Percentiles rank a stretch among this genome's conserved stretches.
Conservation (phyloP, 2,113 vertebrate species). For the Mormyrus iriodes region DNA sequence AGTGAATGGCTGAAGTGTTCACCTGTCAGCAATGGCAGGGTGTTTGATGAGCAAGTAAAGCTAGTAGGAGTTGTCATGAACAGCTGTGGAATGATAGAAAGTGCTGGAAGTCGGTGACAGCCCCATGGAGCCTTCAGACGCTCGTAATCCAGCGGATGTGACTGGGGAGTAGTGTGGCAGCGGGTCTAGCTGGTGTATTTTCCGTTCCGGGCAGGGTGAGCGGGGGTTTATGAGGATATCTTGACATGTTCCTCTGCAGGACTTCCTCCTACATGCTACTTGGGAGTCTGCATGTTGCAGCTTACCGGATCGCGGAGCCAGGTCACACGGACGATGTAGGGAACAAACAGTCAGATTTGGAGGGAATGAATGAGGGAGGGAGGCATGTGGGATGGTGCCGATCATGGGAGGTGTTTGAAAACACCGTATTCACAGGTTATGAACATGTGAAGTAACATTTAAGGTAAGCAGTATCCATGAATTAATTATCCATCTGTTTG, state of each 20-base stretch:
- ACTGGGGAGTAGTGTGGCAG: not conserved
- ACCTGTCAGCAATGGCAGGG: not conserved
- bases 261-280: not conserved
- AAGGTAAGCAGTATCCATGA: not conserved
- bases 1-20: not conserved
- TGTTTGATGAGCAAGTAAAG: not conserved
- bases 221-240: not conserved
- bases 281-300: not conserved
- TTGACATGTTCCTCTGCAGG: slow-evolving; percentile 1
- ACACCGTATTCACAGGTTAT: not conserved
- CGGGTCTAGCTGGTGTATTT: not conserved
- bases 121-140: not conserved
- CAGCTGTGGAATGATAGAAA: not conserved
- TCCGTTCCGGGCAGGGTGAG: not conserved
- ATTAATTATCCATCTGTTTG: not conserved
- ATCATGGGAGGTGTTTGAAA: not conserved
- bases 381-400: not conserved
- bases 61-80: not conserved
- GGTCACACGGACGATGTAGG: not conserved
- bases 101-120: not conserved
- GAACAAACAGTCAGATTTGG: not conserved
- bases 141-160: not conserved
- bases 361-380: not conserved
- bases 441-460: not conserved
- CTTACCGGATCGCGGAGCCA: not conserved